phyloP scores from a whole-genome alignment of 2,797 vertebrate species.

The Sciurus vulgaris region DNA sequence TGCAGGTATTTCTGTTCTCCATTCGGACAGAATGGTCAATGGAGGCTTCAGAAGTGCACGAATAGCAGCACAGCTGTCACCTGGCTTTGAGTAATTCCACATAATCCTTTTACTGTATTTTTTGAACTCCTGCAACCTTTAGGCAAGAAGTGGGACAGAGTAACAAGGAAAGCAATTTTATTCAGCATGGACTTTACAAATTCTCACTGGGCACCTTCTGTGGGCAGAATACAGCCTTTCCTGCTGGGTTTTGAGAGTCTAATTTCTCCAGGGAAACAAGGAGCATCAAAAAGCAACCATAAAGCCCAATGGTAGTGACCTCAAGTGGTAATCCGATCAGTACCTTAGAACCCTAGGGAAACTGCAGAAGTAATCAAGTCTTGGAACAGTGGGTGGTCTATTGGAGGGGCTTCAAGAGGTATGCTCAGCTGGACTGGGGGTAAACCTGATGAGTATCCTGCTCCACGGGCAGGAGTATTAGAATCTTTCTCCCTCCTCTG shows the following conservation, averaged over 20 bases:
- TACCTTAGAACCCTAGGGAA: not conserved
- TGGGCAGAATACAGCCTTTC: not conserved
- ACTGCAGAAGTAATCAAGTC: not conserved
- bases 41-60: not conserved
- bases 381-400: not conserved
- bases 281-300: not conserved
- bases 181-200: not conserved
- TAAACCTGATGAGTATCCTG: not conserved
- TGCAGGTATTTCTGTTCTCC: slow-evolving; percentile 3
- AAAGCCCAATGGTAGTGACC: not conserved
- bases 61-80: not conserved
- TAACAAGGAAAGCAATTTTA: slow-evolving; percentile 23
- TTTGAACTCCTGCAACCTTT: slow-evolving; percentile 33
- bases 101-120: not conserved
- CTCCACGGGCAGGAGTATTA: not conserved
- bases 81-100: not conserved
- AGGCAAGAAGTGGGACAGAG: not conserved
- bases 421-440: not conserved
- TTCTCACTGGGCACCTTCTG: not conserved
- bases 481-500: not conserved
- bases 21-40: not conserved
- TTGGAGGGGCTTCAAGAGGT: not conserved
- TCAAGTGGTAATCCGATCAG: not conserved
- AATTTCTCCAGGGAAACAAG: slow-evolving; percentile 46
- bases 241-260: not conserved